Evolutionary conservation across 2,797 vertebrate genomes (phyloP).

Genomic region (Enteromius trimaculatus): DNA sequence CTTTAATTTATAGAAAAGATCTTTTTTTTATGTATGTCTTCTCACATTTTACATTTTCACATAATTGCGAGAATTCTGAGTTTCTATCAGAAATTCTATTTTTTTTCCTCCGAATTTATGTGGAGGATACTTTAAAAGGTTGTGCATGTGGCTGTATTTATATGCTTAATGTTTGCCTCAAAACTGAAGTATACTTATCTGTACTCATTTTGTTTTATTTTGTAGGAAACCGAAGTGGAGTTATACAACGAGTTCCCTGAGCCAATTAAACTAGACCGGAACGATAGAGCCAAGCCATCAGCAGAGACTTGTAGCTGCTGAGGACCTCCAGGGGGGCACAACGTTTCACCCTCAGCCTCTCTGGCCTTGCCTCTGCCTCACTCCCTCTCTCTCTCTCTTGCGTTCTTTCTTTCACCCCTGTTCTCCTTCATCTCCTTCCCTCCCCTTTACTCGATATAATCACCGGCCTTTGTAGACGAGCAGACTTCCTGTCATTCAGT

Average conservation of each 20-base stretch:
- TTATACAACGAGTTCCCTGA: constrained; percentile 99
- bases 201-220: constrained; percentile 5
- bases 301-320: constrained; percentile 97
- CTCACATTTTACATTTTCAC: background rate
- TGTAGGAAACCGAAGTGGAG: constrained; percentile 97
- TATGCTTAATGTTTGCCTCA: background rate
- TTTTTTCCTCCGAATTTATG: background rate
- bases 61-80: background rate
- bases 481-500: constrained; percentile 74
- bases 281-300: constrained; percentile 90
- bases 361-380: constrained; percentile 76
- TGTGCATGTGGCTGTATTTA: background rate
- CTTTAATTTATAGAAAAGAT: too few relatives aligned
- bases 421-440: constrained; percentile 59
- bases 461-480: constrained; percentile 69
- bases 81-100: background rate
- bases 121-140: background rate
- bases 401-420: constrained; percentile 70
- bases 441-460: constrained; percentile 67
- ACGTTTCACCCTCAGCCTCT: constrained; percentile 69
- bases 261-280: constrained; percentile 98
- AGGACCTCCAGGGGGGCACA: constrained; percentile 72
- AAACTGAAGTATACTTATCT: background rate
- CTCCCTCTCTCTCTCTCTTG: constrained; percentile 66
- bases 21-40: too few relatives aligned